phyloP scores from a whole-genome alignment of 1,140 invertebrate species.

The Gerris buenoi region DNA sequence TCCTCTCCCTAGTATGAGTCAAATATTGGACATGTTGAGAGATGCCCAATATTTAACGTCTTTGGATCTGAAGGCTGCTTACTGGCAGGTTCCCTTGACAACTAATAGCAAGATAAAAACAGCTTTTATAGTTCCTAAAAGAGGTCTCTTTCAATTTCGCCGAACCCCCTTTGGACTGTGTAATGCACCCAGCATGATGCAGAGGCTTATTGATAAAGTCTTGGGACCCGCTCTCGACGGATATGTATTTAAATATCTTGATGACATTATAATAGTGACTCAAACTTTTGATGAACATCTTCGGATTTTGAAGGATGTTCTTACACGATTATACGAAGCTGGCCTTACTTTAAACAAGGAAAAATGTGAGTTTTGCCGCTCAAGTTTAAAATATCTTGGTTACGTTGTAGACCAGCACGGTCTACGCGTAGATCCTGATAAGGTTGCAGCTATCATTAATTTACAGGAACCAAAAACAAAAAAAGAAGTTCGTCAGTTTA shows the following conservation, averaged over 20 bases:
- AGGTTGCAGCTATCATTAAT: conserved; percentile 24
- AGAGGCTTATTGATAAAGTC: no score
- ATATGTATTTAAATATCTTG: conserved; percentile 27
- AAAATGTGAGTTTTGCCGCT: no score
- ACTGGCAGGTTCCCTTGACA: conserved; percentile 19
- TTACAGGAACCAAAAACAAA: conserved; percentile 20
- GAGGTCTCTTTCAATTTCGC: conserved; percentile 27
- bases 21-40: no score
- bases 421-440: conserved; percentile 7
- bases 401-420: conserved; percentile 15
- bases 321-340: no score
- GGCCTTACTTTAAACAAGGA: no score
- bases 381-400: no score
- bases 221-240: conserved; percentile 24
- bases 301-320: conserved; percentile 23
- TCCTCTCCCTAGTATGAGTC: conserved; percentile 10
- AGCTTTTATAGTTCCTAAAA: conserved; percentile 18
- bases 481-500: conserved; percentile 19
- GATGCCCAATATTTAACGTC: conserved; percentile 22
- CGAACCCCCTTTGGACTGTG: conserved; percentile 31
- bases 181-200: conserved; percentile 29
- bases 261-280: no score
- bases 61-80: conserved; percentile 24
- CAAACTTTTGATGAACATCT: conserved; percentile 28
- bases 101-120: conserved; percentile 10